Conservation (phyloP, 2,113 vertebrate species). For the Eulacestoma nigropectus region DNA sequence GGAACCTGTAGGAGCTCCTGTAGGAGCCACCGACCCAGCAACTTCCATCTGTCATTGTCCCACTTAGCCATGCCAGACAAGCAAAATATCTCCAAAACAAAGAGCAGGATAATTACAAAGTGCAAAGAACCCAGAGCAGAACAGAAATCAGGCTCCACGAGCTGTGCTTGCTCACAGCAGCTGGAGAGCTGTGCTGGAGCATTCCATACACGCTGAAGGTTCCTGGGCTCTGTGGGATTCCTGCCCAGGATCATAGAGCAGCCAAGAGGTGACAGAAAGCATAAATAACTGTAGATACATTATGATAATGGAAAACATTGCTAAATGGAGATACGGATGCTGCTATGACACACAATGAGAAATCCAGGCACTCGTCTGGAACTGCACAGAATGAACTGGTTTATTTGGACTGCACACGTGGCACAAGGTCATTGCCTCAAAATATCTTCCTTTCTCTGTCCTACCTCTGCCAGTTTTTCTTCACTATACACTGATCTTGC, state of each 20-base stretch:
- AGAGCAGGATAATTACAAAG: background rate
- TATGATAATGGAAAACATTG: background rate
- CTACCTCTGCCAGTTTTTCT: background rate
- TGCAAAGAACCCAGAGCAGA: background rate
- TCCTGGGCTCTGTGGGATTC: background rate
- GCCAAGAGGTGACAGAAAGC: constrained; percentile 4
- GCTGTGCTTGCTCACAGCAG: background rate
- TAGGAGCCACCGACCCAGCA: background rate
- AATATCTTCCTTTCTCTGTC: background rate
- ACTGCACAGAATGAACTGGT: background rate
- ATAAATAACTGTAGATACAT: background rate
- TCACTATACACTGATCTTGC: background rate
- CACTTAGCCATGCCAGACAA: background rate
- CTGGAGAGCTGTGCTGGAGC: background rate
- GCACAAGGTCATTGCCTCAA: background rate
- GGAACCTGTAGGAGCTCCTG: background rate
- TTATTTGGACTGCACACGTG: background rate
- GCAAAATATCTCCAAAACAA: background rate
- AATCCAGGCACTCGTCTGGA: background rate
- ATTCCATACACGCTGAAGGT: background rate
- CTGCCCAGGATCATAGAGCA: background rate
- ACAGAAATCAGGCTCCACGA: background rate
- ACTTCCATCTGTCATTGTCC: background rate
- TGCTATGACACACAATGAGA: background rate
- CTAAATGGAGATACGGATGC: background rate